Base-by-base conservation (phyloP, 2,888 invertebrate genomes). In the Alcis repandata region DNA sequence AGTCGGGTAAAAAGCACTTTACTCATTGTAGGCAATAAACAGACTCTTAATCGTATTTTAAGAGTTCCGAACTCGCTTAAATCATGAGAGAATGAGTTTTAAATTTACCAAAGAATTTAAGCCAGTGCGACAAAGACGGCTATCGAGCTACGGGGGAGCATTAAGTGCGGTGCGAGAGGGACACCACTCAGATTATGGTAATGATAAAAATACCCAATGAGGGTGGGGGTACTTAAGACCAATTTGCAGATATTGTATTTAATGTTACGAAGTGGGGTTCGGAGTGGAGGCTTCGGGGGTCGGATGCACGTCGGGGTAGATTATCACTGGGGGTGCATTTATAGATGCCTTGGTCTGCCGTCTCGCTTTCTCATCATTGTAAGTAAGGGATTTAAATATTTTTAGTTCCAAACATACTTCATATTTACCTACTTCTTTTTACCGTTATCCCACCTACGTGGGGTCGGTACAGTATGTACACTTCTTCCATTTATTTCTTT, bases 241-340 rank as follows among this genome's bases (percentile, higher is more conserved):
- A 91, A 92, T 92, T 92, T 91, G 86, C 88, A 90, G 91, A 91
- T 91, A 92, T 89, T 91, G 91, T 91, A 90, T 91, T 92, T 92
- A 92, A 92, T 89, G 90, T 88, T 87, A 77, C 77, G 82, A 65
- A 82, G 85, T 58, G 75, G 76, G 76, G 65, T 51, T 60, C 33
- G 7, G 27, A 53, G 43, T 69, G 75, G 76, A 76, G 76, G 71
- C 66, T 76, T 75, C 72, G 75, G 72, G 72, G 77, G 77, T 77
- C 75, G 80, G 83, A 78, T 77, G 75, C 78, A 83, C 80, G 80
- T 79, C 77, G 87, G 85, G 83, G 88, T 84, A 85, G 89, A 90
- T 86, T 85, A 85, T 90, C 90, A 90, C 89, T 87, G 83, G 79
- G 79, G 82, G 84, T 87, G 89, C 86, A 90, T 85, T 87, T 51